Evolutionary conservation across 2,888 invertebrate species (phyloP).

Genomic region (Diarsia rubi): DNA sequence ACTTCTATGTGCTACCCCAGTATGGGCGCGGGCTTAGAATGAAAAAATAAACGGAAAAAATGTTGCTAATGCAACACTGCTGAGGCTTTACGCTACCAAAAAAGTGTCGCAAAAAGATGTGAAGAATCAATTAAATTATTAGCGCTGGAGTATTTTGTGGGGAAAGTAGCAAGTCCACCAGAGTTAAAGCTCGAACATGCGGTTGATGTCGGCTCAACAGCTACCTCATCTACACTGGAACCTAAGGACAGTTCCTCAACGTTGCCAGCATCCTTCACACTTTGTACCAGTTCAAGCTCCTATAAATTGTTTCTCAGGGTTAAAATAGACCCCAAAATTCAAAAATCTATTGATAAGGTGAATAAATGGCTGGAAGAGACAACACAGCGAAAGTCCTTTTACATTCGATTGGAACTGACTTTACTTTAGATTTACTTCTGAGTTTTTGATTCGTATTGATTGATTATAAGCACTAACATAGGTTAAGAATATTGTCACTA

Average conservation of each 20-base stretch:
- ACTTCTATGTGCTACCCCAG: too few species aligned
- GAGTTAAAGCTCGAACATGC: neutral
- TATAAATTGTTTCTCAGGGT: neutral
- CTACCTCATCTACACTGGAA: constrained; percentile 38
- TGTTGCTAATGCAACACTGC: constrained; percentile 77
- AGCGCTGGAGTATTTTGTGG: constrained; percentile 75
- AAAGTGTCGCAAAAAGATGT: constrained; percentile 17
- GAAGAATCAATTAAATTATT: constrained; percentile 55
- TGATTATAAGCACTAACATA: too few species aligned
- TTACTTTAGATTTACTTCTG: too few species aligned
- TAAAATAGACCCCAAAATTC: constrained; percentile 57
- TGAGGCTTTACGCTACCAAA: constrained; percentile 73
- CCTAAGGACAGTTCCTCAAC: constrained; percentile 23
- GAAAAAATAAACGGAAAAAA: constrained; percentile 71
- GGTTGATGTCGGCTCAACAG: neutral
- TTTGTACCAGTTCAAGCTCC: neutral
- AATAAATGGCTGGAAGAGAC: constrained; percentile 71
- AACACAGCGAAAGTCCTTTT: constrained; percentile 45
- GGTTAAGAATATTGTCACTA: too few species aligned
- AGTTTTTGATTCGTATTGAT: too few species aligned
- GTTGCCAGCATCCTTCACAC: constrained; percentile 20
- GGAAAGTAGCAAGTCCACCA: constrained; percentile 5
- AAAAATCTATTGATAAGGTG: constrained; percentile 76
- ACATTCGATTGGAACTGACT: too few species aligned
- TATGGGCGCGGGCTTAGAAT: too few species aligned